These are phyloP conservation scores for Babyrousa celebensis DNA, from an alignment of 2,797 vertebrate species.

Conservation along the genomic window DNA sequence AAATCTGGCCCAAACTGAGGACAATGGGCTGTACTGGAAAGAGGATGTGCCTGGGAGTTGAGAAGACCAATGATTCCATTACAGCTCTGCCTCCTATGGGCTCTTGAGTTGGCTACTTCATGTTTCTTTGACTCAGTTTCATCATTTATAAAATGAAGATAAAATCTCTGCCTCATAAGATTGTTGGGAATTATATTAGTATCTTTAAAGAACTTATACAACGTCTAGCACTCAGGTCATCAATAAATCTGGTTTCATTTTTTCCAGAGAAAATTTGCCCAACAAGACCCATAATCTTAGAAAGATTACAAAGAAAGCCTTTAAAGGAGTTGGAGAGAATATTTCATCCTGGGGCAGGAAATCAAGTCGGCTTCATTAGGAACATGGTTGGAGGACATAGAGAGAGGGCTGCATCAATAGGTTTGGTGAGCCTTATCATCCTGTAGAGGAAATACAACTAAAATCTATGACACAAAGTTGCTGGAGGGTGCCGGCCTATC, in stretches of 20 bases:
- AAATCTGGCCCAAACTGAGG: constrained; percentile 26
- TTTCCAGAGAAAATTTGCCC: constrained; percentile 55
- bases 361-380: background rate
- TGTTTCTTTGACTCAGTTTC: constrained; percentile 63
- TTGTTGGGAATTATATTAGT: constrained; percentile 20
- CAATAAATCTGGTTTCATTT: constrained; percentile 54
- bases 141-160: constrained; percentile 63
- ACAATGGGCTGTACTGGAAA: constrained; percentile 1
- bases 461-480: constrained; percentile 35
- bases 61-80: constrained; percentile 46
- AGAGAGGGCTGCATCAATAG: background rate
- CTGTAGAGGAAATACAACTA: constrained; percentile 18
- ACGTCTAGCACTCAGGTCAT: background rate
- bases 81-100: constrained; percentile 7
- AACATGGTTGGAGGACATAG: constrained; percentile 6
- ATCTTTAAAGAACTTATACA: constrained; percentile 68
- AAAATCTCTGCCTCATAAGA: background rate
- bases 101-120: constrained; percentile 26
- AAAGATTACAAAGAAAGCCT: constrained; percentile 22
- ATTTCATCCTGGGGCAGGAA: constrained; percentile 35
- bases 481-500: constrained; percentile 31
- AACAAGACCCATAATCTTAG: background rate
- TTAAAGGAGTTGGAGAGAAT: constrained; percentile 40
- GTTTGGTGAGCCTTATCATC: background rate
- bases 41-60: constrained; percentile 23